Evolutionary conservation across 2,113 vertebrate genomes (phyloP).

Genomic region (Oncorhynchus keta): DNA sequence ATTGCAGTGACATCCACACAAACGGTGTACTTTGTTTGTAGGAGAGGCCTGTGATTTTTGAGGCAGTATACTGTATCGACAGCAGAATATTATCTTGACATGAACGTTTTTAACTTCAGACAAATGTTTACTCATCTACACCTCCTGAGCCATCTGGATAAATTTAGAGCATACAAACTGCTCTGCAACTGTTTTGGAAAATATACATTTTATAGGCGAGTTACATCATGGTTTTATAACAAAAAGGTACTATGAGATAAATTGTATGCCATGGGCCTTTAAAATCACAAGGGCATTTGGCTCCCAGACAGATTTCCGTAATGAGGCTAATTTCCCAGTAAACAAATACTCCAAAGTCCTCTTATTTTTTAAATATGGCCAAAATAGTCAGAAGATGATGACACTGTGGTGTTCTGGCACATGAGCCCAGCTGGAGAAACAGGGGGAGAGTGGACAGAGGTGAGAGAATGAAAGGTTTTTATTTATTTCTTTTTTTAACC

Average conservation of each 20-base stretch:
- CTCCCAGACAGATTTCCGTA: constrained; percentile 62
- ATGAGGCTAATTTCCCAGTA: constrained; percentile 64
- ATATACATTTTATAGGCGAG: constrained; percentile 62
- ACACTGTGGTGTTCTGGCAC: constrained; percentile 27
- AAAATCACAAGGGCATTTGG: constrained; percentile 66
- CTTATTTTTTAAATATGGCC: constrained; percentile 52
- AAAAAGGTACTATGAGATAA: constrained; percentile 64
- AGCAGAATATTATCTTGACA: not conserved
- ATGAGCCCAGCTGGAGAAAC: constrained; percentile 18
- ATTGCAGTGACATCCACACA: too few species aligned
- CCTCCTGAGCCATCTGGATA: constrained; percentile 42
- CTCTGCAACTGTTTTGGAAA: constrained; percentile 47
- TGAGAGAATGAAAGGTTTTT: not conserved
- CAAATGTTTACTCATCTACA: constrained; percentile 26
- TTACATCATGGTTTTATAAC: constrained; percentile 62
- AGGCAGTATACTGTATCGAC: not conserved
- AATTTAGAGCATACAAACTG: constrained; percentile 39
- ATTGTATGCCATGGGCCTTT: constrained; percentile 57
- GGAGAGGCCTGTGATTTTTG: not conserved
- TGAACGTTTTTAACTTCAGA: not conserved
- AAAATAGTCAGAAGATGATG: constrained; percentile 49
- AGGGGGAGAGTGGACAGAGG: not conserved
- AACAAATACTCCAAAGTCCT: constrained; percentile 63
- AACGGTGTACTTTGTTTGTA: not conserved
- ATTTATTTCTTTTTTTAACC: too few species aligned